phyloP scores from a whole-genome alignment of 1,140 invertebrate genomes.

The Drosophila bocki region DNA sequence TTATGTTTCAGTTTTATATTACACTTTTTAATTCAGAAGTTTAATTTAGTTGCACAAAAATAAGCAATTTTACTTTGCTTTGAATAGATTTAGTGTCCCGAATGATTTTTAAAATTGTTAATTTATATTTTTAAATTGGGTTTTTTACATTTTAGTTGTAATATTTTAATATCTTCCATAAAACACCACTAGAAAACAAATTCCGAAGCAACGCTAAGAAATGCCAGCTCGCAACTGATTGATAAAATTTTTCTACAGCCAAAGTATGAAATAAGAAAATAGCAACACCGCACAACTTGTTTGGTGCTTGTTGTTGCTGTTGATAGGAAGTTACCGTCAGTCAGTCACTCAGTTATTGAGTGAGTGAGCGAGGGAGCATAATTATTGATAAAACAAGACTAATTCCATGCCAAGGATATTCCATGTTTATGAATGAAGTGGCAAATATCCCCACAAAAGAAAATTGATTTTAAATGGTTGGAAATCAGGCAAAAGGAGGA shows the following conservation, averaged over 20 bases:
- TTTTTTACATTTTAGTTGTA: not conserved
- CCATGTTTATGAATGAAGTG: slow-evolving; percentile 72
- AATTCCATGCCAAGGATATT: slow-evolving; percentile 55
- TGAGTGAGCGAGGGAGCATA: slow-evolving; percentile 56
- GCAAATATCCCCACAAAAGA: slow-evolving; percentile 16
- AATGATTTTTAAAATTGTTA: not conserved
- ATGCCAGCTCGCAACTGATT: slow-evolving; percentile 62
- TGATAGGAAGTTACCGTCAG: slow-evolving; percentile 36
- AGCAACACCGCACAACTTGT: slow-evolving; percentile 54
- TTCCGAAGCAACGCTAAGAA: slow-evolving; percentile 36
- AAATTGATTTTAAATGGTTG: slow-evolving; percentile 73
- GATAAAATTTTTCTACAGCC: slow-evolving; percentile 10
- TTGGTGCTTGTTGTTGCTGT: slow-evolving; percentile 42
- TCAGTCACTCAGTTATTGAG: slow-evolving; percentile 22
- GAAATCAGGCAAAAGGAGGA: slow-evolving; percentile 42
- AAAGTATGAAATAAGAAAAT: slow-evolving; percentile 60
- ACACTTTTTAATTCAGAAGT: not conserved
- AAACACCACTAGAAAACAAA: not conserved
- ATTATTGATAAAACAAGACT: slow-evolving; percentile 84
- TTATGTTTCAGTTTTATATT: no score
- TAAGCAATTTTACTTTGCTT: not conserved
- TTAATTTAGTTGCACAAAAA: not conserved
- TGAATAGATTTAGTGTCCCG: not conserved
- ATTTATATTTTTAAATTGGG: not conserved
- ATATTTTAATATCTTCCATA: not conserved